A percentile compares a stretch with the other conserved stretches of the same genome.
Conservation (phyloP, 2,113 vertebrate species). For the Clupea harengus region DNA sequence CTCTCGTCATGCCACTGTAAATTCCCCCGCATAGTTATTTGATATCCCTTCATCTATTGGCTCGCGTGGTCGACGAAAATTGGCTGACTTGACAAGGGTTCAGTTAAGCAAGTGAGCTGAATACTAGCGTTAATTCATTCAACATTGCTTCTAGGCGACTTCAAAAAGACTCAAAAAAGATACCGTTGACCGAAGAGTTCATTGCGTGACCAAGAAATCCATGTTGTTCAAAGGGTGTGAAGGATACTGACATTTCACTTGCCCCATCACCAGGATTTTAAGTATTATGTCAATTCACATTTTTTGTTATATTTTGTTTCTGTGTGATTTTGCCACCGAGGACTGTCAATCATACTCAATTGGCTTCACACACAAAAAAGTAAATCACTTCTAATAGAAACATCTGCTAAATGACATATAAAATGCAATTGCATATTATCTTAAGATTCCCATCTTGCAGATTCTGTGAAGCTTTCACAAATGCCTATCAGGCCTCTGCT, state of each 20-base stretch:
- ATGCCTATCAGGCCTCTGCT: neutral
- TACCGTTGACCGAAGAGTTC: neutral
- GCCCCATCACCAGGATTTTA: neutral
- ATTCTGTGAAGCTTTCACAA: neutral
- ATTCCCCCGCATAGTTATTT: constrained; percentile 15
- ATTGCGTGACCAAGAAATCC: neutral
- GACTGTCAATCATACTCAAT: neutral
- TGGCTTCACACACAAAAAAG: neutral
- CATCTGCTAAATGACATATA: neutral
- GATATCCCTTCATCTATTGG: constrained; percentile 16
- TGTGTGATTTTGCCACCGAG: neutral
- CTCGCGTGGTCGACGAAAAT: neutral
- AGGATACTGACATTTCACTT: neutral
- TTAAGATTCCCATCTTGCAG: neutral
- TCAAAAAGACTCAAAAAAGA: neutral
- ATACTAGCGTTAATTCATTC: neutral
- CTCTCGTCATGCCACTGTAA: constrained; percentile 14
- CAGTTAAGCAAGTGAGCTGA: neutral
- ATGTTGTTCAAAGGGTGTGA: neutral
- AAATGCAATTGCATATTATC: neutral
- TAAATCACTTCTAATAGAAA: neutral
- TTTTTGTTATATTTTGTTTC: neutral
- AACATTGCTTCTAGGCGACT: neutral
- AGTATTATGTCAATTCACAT: neutral
- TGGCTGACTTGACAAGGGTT: neutral